Conservation (phyloP, 1,140 invertebrate species). For the Neodiprion pinetum region DNA sequence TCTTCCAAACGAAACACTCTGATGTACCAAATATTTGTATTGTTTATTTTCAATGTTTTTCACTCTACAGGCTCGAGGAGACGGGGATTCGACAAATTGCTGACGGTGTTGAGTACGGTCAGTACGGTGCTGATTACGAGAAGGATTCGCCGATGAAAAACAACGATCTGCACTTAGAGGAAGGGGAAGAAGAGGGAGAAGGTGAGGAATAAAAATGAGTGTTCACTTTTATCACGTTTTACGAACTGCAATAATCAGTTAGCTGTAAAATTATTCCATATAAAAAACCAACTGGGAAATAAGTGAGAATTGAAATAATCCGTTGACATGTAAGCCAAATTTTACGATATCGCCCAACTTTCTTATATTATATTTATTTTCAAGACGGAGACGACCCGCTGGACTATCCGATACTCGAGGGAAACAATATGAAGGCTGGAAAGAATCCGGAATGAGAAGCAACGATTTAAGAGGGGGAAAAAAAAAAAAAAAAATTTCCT, state of each 20-base stretch:
- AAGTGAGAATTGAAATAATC: too few species aligned
- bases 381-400: neutral
- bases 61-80: constrained; percentile 45
- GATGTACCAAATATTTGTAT: neutral
- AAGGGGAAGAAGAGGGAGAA: constrained; percentile 56
- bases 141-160: constrained; percentile 53
- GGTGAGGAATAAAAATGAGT: constrained; percentile 36
- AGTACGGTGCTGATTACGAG: constrained; percentile 52
- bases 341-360: too few species aligned
- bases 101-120: constrained; percentile 47
- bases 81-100: constrained; percentile 33
- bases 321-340: too few species aligned
- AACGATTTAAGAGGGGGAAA: neutral
- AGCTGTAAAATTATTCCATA: neutral
- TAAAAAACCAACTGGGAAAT: neutral
- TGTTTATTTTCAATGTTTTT: constrained; percentile 16
- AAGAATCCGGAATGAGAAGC: neutral
- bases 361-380: too few species aligned
- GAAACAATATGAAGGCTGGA: neutral
- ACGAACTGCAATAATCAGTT: neutral
- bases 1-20: too few species aligned
- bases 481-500: neutral
- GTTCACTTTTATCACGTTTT: neutral
- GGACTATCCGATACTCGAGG: neutral
- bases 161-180: constrained; percentile 47